Percentiles rank a stretch among this genome's conserved stretches.
Evolutionary conservation across 1,140 invertebrate species (phyloP).

Genomic region (Sinonovacula constricta): DNA sequence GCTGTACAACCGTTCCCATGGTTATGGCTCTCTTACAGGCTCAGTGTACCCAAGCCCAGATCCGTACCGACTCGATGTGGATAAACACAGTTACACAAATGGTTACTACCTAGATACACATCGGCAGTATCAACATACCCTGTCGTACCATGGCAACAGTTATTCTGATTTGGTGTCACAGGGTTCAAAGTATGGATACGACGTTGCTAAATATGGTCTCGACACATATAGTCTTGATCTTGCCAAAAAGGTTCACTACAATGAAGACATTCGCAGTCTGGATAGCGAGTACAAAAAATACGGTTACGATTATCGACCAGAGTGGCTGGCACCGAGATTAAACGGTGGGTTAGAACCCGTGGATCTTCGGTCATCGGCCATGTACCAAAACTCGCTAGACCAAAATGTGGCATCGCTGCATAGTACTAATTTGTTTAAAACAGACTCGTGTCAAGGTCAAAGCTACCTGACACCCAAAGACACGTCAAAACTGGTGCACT

Average conservation of each 20-base stretch:
- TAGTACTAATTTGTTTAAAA: conserved; percentile 51
- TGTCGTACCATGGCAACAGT: conserved; percentile 69
- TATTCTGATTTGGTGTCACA: conserved; percentile 72
- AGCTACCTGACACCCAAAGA: conserved; percentile 36
- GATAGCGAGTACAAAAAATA: conserved; percentile 69
- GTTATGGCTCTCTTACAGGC: conserved; percentile 67
- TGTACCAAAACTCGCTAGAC: conserved; percentile 63
- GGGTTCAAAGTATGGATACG: conserved; percentile 73
- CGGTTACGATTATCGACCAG: conserved; percentile 67
- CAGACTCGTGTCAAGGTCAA: conserved; percentile 27
- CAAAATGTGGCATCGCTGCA: conserved; percentile 42
- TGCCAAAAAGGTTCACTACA: conserved; percentile 72
- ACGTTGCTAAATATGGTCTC: conserved; percentile 71
- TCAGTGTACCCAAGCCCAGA: conserved; percentile 69
- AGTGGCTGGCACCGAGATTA: conserved; percentile 59
- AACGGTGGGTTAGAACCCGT: conserved; percentile 68
- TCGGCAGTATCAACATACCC: conserved; percentile 74
- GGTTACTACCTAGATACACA: conserved; percentile 73
- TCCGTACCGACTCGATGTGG: conserved; percentile 69
- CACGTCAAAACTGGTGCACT: conserved; percentile 27
- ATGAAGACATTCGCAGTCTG: conserved; percentile 63
- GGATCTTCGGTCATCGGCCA: conserved; percentile 67
- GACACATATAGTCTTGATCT: conserved; percentile 75
- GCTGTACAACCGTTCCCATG: conserved; percentile 67
- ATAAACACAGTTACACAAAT: conserved; percentile 74